Evolutionary conservation across 37 sponge, comb jelly and placozoan genomes (phyloP).

Genomic region (Geodia barretti): DNA sequence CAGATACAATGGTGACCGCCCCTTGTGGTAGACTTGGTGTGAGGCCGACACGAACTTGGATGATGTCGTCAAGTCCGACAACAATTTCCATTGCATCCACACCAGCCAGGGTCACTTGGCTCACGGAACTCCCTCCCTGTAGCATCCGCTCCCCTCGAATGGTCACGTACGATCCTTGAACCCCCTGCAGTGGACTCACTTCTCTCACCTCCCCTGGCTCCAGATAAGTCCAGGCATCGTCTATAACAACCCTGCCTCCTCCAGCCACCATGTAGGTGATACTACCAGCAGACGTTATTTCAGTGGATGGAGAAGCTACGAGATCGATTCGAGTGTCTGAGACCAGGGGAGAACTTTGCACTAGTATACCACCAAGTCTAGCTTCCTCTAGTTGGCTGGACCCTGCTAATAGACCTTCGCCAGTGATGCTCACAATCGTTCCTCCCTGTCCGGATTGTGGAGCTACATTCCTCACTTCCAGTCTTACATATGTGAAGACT

Average conservation of each 20-base stretch:
- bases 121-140: conserved; percentile 41
- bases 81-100: conserved; percentile 24
- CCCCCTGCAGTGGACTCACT: conserved; percentile 55
- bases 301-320: conserved; percentile 8
- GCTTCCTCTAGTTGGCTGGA: conserved; percentile 18
- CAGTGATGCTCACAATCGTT: conserved; percentile 56
- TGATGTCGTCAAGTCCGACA: conserved; percentile 9
- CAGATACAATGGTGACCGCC: conserved; percentile 32
- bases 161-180: conserved; percentile 62
- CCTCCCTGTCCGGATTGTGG: conserved; percentile 71
- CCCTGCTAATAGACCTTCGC: conserved; percentile 48
- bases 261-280: conserved; percentile 28
- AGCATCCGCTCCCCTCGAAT: conserved; percentile 58
- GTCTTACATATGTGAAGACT: conserved; percentile 52
- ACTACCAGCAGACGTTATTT: not conserved
- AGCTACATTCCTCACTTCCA: conserved; percentile 23
- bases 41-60: conserved; percentile 58
- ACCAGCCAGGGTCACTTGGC: conserved; percentile 24
- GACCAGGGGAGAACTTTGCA: not conserved
- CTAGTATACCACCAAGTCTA: conserved; percentile 36
- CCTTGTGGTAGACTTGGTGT: conserved; percentile 4
- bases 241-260: conserved; percentile 32
- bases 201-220: conserved; percentile 27
- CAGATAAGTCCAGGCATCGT: conserved; percentile 53
- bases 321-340: conserved; percentile 4